These are phyloP conservation scores for Melolontha melolontha DNA, from an alignment of 2,888 invertebrate genomes.

Conservation along the genomic window DNA sequence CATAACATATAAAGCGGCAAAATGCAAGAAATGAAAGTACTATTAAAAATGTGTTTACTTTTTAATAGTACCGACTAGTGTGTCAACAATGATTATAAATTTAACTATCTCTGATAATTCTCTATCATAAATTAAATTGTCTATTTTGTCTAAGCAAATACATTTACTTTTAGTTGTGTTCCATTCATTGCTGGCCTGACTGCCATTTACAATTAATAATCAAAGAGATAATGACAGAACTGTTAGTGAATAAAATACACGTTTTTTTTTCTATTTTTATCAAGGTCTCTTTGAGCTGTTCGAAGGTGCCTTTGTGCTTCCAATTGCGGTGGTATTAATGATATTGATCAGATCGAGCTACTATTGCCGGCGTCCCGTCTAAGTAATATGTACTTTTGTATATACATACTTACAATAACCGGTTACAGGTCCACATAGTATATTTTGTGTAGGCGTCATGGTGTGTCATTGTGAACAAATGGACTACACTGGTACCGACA, in stretches of 20 bases:
- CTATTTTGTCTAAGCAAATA: slow-evolving; percentile 4
- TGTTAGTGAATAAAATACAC: slow-evolving; percentile 7
- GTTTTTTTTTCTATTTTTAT: slow-evolving; percentile 25
- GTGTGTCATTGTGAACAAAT: slow-evolving; percentile 40
- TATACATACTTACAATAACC: slow-evolving; percentile 10
- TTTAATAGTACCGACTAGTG: too few relatives aligned
- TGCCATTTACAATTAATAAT: slow-evolving; percentile 13
- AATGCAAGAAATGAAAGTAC: too few relatives aligned
- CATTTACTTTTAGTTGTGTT: slow-evolving; percentile 20
- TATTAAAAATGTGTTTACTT: too few relatives aligned
- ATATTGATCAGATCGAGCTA: slow-evolving; percentile 52
- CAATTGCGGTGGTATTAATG: slow-evolving; percentile 48
- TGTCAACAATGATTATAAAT: too few relatives aligned
- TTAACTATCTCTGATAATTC: too few relatives aligned
- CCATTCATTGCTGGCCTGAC: neutral
- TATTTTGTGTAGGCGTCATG: slow-evolving; percentile 38
- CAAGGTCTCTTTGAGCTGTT: slow-evolving; percentile 34
- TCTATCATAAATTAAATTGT: slow-evolving; percentile 4
- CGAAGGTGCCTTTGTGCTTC: slow-evolving; percentile 35
- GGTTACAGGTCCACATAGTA: slow-evolving; percentile 33
- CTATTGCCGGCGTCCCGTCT: slow-evolving; percentile 45
- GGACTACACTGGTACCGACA: slow-evolving; percentile 33
- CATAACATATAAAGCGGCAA: too few relatives aligned
- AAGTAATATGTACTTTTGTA: slow-evolving; percentile 7
- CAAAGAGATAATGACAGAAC: slow-evolving; percentile 23